These are phyloP conservation scores for Vesta saturnalis DNA, from an alignment of 2,888 invertebrate species.

Conservation along the genomic window DNA sequence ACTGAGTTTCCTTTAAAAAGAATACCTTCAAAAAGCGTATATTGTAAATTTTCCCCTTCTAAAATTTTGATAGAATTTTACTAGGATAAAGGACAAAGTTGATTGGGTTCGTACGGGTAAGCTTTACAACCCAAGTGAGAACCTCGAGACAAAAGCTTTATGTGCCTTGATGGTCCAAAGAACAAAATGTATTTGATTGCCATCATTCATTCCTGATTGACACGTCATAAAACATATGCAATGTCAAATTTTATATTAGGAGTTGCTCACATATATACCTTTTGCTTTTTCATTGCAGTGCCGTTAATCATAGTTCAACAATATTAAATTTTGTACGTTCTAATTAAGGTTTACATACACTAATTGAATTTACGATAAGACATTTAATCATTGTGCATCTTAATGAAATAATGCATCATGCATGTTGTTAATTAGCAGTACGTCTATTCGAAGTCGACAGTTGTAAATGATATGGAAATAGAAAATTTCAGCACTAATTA, in stretches of 20 bases:
- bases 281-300: slow-evolving; percentile 4
- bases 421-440: slow-evolving; percentile 20
- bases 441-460: not conserved
- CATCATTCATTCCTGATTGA: slow-evolving; percentile 33
- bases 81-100: slow-evolving; percentile 46
- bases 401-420: slow-evolving; percentile 20
- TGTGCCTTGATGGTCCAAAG: slow-evolving; percentile 43
- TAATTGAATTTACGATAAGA: slow-evolving; percentile 29
- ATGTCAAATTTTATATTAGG: slow-evolving; percentile 4
- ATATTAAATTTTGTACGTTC: not conserved
- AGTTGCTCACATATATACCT: slow-evolving; percentile 21
- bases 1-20: too few relatives aligned
- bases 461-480: not conserved
- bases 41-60: slow-evolving; percentile 45
- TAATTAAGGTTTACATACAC: not conserved
- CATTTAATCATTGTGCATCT: slow-evolving; percentile 22
- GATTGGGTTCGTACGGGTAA: slow-evolving; percentile 48
- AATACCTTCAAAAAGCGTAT: slow-evolving; percentile 41
- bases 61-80: slow-evolving; percentile 48
- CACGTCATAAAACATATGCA: not conserved
- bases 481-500: not conserved
- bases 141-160: slow-evolving; percentile 47
- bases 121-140: slow-evolving; percentile 45
- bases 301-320: not conserved
- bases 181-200: slow-evolving; percentile 33